Conservation (phyloP, 2,797 vertebrate species). For the Otolemur crassicaudatus region DNA sequence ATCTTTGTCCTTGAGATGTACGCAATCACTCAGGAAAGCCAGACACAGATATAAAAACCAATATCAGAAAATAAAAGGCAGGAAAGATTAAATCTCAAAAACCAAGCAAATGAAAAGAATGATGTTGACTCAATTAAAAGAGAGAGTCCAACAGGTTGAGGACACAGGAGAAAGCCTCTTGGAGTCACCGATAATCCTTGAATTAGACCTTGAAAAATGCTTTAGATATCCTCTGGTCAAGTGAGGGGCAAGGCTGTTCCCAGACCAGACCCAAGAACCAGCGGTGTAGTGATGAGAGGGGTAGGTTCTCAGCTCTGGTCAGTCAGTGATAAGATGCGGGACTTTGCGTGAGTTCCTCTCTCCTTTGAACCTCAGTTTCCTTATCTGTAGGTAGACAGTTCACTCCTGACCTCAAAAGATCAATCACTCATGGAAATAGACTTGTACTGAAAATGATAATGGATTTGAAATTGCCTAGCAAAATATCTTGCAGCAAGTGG, state of each 20-base stretch:
- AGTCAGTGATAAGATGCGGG: neutral
- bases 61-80: slow-evolving; percentile 29
- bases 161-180: neutral
- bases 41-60: neutral
- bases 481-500: slow-evolving; percentile 5
- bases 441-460: neutral
- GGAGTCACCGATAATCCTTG: neutral
- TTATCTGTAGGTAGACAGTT: neutral
- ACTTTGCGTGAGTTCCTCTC: neutral
- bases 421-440: too few species aligned
- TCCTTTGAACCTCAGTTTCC: neutral
- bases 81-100: slow-evolving; percentile 25
- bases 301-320: neutral
- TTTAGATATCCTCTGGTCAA: neutral
- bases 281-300: neutral
- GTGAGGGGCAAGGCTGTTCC: neutral
- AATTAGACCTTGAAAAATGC: neutral
- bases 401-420: neutral
- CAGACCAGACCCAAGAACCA: neutral
- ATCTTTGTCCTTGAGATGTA: neutral
- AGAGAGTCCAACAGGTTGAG: neutral
- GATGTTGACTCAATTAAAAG: neutral
- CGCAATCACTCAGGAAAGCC: neutral
- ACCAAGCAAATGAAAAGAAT: neutral
- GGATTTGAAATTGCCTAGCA: slow-evolving; percentile 24